Evolutionary conservation across 2,888 invertebrate species (phyloP).

Genomic region (Syrista parreyssii): DNA sequence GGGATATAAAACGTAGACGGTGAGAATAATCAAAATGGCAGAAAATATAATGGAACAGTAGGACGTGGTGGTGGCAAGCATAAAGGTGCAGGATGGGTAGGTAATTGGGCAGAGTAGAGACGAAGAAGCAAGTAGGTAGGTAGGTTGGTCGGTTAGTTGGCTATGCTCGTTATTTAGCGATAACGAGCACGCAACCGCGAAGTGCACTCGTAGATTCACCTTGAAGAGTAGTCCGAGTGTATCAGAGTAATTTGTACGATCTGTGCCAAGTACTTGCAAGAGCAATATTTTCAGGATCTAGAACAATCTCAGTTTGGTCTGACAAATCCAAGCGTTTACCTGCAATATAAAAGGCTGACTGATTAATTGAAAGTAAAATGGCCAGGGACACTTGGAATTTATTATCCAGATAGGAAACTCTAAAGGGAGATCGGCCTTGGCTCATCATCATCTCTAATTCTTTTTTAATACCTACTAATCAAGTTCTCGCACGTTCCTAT

Average conservation of each 20-base stretch:
- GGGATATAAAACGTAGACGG: neutral
- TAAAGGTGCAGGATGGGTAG: neutral
- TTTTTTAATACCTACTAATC: neutral
- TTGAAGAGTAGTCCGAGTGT: neutral
- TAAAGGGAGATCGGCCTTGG: neutral
- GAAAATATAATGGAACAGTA: neutral
- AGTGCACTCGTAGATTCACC: neutral
- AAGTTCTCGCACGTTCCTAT: neutral
- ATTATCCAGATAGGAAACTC: neutral
- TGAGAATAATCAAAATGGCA: neutral
- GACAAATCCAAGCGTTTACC: neutral
- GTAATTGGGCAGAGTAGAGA: neutral
- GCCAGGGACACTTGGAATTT: neutral
- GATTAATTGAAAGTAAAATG: neutral
- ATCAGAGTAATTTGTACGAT: neutral
- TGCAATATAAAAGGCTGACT: neutral
- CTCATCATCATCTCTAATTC: neutral
- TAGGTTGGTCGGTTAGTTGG: neutral
- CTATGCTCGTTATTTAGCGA: neutral
- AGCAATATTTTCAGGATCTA: neutral
- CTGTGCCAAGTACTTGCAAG: neutral
- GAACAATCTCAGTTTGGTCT: neutral
- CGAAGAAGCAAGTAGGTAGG: neutral
- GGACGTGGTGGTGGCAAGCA: neutral
- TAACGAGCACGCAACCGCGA: neutral